Evolutionary conservation across 2,888 invertebrate genomes (phyloP), one percentile per base, ranked within the genome.

Genomic region (Nephrocerus scutellatus): DNA sequence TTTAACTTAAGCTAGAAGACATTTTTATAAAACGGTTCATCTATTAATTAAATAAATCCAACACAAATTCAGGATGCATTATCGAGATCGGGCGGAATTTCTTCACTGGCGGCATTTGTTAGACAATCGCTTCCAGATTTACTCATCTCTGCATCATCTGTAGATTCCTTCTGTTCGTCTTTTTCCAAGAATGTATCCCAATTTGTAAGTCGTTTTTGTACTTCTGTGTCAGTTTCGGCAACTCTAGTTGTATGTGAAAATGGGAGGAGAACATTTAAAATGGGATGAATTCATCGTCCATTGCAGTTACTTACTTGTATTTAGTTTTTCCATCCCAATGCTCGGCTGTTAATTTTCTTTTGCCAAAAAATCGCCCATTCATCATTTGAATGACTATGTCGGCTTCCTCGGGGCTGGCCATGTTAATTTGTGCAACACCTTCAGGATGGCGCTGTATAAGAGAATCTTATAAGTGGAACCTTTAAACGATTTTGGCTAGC

Each of bases 241-340:
- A 93, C 80, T 65, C 83, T 81, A 50, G 47, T 68, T 55, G 44
- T 50, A 49, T 26, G 23, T 13, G n/a, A 9, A 26, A 30, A 7
- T 19, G 7, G 30, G 12, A 35, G 16, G 10, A 14, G 9, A 25
- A 19, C 26, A 19, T 7, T 10, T 3, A 37, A 12, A 31, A 4
- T 15, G 15, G 6, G 10, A 9, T 19, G 12, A 8, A 21, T 15
- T 8, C 25, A 9, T 20, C 4, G n/a, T 6, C n/a, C n/a, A n/a
- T n/a, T n/a, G n/a, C n/a, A 6, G 13, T 10, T 32, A 59, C 68
- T 63, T 49, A 76, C 77, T 80, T 84, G 69, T 84, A 93, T 66
- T 92, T 96, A 0, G 91, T 90, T 63, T 84, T 84, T 13, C 97
- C 97, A 71, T 98, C 95, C 90, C 92, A 97, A 47, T 85, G 80